Evolutionary conservation across 92 coral and sea anemone species (phyloP), one percentile per base, ranked within the genome.

Genomic region (Porites rus): DNA sequence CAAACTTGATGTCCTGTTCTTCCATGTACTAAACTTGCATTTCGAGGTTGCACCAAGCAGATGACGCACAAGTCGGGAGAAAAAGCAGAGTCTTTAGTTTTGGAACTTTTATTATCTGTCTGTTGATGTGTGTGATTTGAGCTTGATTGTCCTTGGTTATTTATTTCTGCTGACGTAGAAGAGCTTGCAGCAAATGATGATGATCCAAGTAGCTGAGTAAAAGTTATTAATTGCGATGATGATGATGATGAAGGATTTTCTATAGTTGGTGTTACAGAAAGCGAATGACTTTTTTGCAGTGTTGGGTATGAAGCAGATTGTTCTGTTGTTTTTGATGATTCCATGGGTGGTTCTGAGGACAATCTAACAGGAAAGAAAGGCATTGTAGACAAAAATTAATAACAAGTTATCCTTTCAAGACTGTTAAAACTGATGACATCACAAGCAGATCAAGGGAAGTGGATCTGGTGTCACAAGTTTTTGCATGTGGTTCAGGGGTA

Each of bases 1-100:
- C 98, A 94, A 6, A 96, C 99, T 76, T 94, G 99, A 70, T 96
- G 99, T 7, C 99, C 99, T 0, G 99, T 95, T 46, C 92, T 84
- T 8, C 98, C 98, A 65, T 96, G 98, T 7, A 96, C 94, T 17
- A 96, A 91, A 72, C 96, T 93, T 16, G 98, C 99, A 85, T 95
- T 93, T 50, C 98, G 94, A 43, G 99, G 99, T 67, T 91, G 92
- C 59, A 88, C 87, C 14, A 90, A 91, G 70, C 99, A 96, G 63
- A 96, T 85, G 59, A 96, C 93, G 68, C 99, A 96, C 84, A 94
- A 64, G 89, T 77, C 90, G 20, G 87, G 87, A 10, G 79, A 64
- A 74, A 83, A 83, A 17, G 80, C 52, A 10, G 64, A 16, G 63
- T 51, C 24, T 83, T 65, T 74, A 58, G 22, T 58, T 31, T 72